Conservation (phyloP, 1,140 invertebrate species). For the Akabosia matsudoensis region DNA sequence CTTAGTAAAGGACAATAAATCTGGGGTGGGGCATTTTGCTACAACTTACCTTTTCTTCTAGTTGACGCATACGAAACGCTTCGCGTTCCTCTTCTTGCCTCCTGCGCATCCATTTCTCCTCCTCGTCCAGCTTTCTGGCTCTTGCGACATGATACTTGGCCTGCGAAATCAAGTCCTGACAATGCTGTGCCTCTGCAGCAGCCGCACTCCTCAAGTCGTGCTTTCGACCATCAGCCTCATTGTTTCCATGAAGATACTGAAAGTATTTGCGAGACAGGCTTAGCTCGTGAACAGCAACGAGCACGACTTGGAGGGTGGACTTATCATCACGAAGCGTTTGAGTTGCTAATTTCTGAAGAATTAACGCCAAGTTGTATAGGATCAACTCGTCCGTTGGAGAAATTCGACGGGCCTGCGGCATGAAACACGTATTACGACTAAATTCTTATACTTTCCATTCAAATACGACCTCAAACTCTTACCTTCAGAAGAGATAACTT, state of each 20-base stretch:
- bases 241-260: slow-evolving; percentile 73
- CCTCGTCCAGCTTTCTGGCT: slow-evolving; percentile 86
- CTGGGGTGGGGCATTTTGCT: neutral
- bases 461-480: slow-evolving; percentile 44
- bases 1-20: neutral
- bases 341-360: slow-evolving; percentile 85
- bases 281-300: slow-evolving; percentile 89
- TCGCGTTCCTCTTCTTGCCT: slow-evolving; percentile 89
- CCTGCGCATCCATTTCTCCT: slow-evolving; percentile 78
- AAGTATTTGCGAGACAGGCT: slow-evolving; percentile 90
- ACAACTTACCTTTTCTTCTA: slow-evolving; percentile 59
- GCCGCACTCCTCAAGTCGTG: slow-evolving; percentile 80
- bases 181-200: slow-evolving; percentile 80
- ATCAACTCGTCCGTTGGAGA: slow-evolving; percentile 89
- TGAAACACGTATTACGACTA: too few species aligned
- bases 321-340: slow-evolving; percentile 92
- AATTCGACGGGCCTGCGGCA: slow-evolving; percentile 74
- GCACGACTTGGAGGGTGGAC: slow-evolving; percentile 78
- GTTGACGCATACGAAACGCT: slow-evolving; percentile 59
- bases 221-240: slow-evolving; percentile 77
- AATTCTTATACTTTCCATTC: too few species aligned
- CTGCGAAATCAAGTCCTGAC: slow-evolving; percentile 90
- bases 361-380: slow-evolving; percentile 93
- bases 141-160: slow-evolving; percentile 94
- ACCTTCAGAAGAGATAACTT: slow-evolving; percentile 80